phyloP scores from a whole-genome alignment of 2,888 invertebrate genomes.

The Rambutsinella grinnellia region DNA sequence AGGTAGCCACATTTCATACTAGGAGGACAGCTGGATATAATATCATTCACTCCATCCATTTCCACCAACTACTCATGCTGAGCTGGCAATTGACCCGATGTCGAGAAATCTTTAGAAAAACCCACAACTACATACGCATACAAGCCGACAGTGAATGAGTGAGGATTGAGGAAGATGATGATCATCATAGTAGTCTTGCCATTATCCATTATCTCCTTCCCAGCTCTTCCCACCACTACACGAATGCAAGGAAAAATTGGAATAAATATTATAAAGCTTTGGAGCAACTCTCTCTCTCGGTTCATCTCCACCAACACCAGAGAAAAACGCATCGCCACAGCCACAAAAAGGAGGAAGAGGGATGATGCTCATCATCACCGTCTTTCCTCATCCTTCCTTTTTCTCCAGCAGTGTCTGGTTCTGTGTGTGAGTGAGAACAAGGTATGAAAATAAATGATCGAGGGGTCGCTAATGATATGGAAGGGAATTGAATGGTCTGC shows the following conservation, averaged over 20 bases:
- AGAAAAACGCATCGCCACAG: too few relatives aligned
- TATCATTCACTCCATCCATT: constrained; percentile 2
- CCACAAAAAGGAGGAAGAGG: neutral
- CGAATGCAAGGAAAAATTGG: neutral
- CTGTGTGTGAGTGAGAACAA: constrained; percentile 20
- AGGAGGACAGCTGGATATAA: too few relatives aligned
- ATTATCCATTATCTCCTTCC: neutral
- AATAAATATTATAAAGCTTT: neutral
- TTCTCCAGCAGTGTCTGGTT: neutral
- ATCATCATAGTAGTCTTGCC: neutral
- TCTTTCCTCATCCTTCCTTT: neutral
- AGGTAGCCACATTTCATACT: too few relatives aligned
- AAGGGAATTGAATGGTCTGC: constrained; percentile 63
- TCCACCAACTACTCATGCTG: too few relatives aligned
- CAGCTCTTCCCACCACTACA: neutral
- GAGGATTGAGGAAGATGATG: neutral
- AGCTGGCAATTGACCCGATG: constrained; percentile 25
- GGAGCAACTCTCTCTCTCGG: neutral
- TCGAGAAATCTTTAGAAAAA: neutral
- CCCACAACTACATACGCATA: too few relatives aligned
- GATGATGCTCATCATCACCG: neutral
- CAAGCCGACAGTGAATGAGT: neutral
- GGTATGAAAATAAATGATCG: constrained; percentile 61
- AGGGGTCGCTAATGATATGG: constrained; percentile 64
- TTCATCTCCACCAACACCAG: too few relatives aligned